Base-by-base conservation (phyloP, 2,888 invertebrate genomes). In the Tuta absoluta region DNA sequence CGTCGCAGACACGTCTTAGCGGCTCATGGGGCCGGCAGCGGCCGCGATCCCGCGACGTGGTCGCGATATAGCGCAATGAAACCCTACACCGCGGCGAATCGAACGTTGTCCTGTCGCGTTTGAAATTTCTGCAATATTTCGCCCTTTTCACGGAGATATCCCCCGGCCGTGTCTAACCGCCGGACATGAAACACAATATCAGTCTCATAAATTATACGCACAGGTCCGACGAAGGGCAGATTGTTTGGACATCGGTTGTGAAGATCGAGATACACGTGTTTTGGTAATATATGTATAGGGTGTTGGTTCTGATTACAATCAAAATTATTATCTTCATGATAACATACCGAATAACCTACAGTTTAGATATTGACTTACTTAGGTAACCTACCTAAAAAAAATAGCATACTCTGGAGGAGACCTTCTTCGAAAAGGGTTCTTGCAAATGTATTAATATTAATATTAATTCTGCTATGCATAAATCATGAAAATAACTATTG, bases 151-250 rank as follows among this genome's bases (percentile, higher is more conserved):
- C 87, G 85, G 87, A 87, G 89, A 89, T 89, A 91, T 86, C 88
- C 84, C 72, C 79, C 88, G 84, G 86, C 58, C 56, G 56, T 56
- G 90, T 90, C 90, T 86, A 87, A 89, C 82, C 85, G 85, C 84
- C 84, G 87, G 89, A 91, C 90, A 84, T 88, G 91, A 89, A 91
- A 91, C 87, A 89, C 90, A 90, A 91, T 91, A 91, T 89, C 85
- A 84, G 82, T 82, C 80, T 85, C 82, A 87, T 90, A 87, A 90
- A 87, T 91, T 90, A 90, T 86, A 86, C 79, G 79, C 75, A 77
- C 70, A 80, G 75, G 77, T 79, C 75, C 74, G 77, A 70, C 70
- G 74, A 62, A 58, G 63, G 59, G 58, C 62, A 24, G 24, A 62
- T 45, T 37, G 60, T 56, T 56, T 48, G 48, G 41, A 56, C 53